Evolutionary conservation across 2,888 invertebrate genomes (phyloP).

Genomic region (Petrolisthes cinctipes): DNA sequence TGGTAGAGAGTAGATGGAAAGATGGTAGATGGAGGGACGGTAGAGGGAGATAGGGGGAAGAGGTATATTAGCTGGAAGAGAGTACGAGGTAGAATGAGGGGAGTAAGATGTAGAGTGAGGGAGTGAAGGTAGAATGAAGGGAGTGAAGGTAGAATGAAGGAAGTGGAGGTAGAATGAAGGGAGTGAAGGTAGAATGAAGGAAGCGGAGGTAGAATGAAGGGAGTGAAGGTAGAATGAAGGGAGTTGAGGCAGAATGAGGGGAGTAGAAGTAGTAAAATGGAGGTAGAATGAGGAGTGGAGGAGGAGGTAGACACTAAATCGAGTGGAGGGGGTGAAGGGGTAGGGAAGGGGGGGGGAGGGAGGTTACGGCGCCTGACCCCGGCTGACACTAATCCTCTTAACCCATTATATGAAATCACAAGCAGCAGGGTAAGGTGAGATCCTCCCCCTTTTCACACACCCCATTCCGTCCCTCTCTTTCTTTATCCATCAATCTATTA

Average conservation of each 20-base stretch:
- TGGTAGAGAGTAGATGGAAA: too few relatives aligned
- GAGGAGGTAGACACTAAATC: neutral
- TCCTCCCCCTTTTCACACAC: neutral
- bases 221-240: neutral
- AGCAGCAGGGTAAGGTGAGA: neutral
- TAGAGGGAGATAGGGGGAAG: too few relatives aligned
- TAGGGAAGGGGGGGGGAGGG: neutral
- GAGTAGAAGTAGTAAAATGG: neutral
- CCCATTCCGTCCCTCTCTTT: neutral
- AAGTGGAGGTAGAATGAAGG: neutral
- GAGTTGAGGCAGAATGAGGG: neutral
- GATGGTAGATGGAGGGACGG: too few relatives aligned
- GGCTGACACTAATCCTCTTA: slow-evolving; percentile 12
- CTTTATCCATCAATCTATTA: neutral
- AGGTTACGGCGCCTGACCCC: neutral
- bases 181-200: neutral
- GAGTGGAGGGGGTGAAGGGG: neutral
- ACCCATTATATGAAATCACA: slow-evolving; percentile 29
- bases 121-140: neutral
- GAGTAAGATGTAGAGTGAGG: neutral
- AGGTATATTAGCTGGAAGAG: too few relatives aligned
- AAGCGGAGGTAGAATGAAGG: neutral
- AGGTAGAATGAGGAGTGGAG: neutral
- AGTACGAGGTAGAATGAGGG: neutral
- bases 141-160: neutral